Percentiles rank a stretch among this genome's conserved stretches.
Evolutionary conservation across 2,888 invertebrate genomes (phyloP).

Genomic region (Drosophila siamana): DNA sequence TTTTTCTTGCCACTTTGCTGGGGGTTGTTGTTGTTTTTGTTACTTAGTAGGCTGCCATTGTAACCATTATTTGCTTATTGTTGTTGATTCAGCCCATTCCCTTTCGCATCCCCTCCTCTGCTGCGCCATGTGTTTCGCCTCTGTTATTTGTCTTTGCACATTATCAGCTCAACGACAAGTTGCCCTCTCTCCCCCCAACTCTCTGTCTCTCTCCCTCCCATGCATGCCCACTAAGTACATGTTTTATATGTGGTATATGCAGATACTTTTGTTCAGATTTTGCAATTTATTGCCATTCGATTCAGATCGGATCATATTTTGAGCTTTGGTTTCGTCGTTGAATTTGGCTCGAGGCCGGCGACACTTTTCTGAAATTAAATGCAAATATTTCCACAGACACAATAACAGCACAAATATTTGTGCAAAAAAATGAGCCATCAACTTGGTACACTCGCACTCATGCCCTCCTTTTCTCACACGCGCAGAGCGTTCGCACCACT

Average conservation of each 20-base stretch:
- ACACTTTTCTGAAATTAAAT: constrained; percentile 68
- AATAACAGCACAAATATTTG: constrained; percentile 66
- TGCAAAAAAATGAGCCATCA: constrained; percentile 53
- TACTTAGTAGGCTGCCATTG: constrained; percentile 63
- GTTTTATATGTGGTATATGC: constrained; percentile 27
- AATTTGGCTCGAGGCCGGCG: not conserved
- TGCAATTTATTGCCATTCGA: constrained; percentile 37
- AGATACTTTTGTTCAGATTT: constrained; percentile 27
- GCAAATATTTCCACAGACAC: constrained; percentile 61
- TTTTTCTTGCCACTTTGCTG: constrained; percentile 16
- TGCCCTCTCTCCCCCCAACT: not conserved
- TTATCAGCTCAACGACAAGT: constrained; percentile 60
- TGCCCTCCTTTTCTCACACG: no score
- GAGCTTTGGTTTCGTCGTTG: constrained; percentile 1
- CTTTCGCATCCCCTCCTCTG: not conserved
- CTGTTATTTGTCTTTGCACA: constrained; percentile 62
- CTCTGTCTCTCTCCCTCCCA: not conserved
- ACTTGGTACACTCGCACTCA: constrained; percentile 5
- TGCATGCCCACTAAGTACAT: constrained; percentile 20
- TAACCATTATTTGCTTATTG: constrained; percentile 67
- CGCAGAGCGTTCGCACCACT: no score
- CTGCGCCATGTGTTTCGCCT: constrained; percentile 43
- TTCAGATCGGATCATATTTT: constrained; percentile 22
- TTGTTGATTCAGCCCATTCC: constrained; percentile 62
- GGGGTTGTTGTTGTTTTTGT: constrained; percentile 32